Conservation (phyloP, 2,797 vertebrate genomes). For the Falco novaeseelandiae region DNA sequence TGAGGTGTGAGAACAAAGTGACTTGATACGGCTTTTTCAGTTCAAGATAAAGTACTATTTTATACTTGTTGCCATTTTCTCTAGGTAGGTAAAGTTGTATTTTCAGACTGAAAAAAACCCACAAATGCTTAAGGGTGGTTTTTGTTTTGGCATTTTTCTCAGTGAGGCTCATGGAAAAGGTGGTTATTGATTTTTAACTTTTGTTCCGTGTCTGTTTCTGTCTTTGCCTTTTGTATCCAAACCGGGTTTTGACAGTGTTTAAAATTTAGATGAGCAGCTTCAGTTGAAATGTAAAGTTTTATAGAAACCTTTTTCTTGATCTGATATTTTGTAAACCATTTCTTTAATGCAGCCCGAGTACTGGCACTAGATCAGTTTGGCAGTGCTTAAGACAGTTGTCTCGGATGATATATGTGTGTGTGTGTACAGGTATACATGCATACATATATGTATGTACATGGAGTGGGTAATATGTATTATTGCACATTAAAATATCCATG, state of each 20-base stretch:
- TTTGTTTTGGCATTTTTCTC: not conserved
- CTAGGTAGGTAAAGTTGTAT: not conserved
- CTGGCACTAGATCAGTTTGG: not conserved
- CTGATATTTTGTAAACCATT: not conserved
- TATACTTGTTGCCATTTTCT: rapidly evolving
- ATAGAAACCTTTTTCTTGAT: not conserved
- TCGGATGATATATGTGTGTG: too few relatives aligned
- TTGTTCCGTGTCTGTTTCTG: not conserved
- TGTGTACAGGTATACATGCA: too few relatives aligned
- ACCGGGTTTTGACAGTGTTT: not conserved
- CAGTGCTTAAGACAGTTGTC: not conserved
- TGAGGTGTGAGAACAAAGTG: rapidly evolving
- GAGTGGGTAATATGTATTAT: rapidly evolving
- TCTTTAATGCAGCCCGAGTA: rapidly evolving
- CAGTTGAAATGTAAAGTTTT: not conserved
- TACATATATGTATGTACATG: rapidly evolving
- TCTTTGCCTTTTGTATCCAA: not conserved
- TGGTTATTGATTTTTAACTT: not conserved
- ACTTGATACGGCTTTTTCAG: rapidly evolving
- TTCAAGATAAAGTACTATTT: rapidly evolving
- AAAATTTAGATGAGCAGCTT: not conserved
- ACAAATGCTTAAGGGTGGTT: not conserved
- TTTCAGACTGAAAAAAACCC: not conserved
- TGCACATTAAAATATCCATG: not conserved
- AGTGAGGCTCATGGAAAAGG: not conserved